Evolutionary conservation across 2,113 vertebrate species (phyloP).

Genomic region (Cheilinus undulatus): DNA sequence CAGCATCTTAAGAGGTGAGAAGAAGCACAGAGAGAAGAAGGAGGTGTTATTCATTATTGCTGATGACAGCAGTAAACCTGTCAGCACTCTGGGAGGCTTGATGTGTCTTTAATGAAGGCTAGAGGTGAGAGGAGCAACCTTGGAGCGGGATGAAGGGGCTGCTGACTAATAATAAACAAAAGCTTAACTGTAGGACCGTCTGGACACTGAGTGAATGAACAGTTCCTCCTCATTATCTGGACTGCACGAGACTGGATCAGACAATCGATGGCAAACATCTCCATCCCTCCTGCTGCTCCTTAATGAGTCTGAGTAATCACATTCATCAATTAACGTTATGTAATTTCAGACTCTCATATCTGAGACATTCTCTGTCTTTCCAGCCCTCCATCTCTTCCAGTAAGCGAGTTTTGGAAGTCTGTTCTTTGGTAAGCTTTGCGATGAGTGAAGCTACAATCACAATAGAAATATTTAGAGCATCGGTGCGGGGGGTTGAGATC

Average conservation of each 20-base stretch:
- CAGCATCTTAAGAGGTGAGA: constrained; percentile 82
- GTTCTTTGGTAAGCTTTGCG: constrained; percentile 21
- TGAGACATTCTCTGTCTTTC: background rate
- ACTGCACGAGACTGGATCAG: constrained; percentile 22
- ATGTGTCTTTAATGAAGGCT: constrained; percentile 26
- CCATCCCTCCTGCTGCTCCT: constrained; percentile 16
- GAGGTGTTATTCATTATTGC: background rate
- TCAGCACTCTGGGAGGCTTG: background rate
- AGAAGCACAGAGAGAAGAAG: constrained; percentile 8
- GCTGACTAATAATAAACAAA: constrained; percentile 49
- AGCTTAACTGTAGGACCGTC: constrained; percentile 28
- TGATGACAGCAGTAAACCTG: background rate
- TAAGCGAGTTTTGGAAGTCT: background rate
- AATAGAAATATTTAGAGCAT: constrained; percentile 23
- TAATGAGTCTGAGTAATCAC: constrained; percentile 40
- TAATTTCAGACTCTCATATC: background rate
- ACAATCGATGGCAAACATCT: constrained; percentile 18
- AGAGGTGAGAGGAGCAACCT: constrained; percentile 23
- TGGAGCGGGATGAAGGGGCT: constrained; percentile 19
- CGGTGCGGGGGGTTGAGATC: constrained; percentile 34
- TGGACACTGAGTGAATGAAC: constrained; percentile 25
- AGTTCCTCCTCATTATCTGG: constrained; percentile 51
- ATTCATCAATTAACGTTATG: background rate
- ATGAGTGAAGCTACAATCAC: constrained; percentile 23
- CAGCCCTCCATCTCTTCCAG: constrained; percentile 15